Evolutionary conservation across 2,888 invertebrate species (phyloP), one percentile per base, ranked within the genome.

Genomic region (Empis stercorea): DNA sequence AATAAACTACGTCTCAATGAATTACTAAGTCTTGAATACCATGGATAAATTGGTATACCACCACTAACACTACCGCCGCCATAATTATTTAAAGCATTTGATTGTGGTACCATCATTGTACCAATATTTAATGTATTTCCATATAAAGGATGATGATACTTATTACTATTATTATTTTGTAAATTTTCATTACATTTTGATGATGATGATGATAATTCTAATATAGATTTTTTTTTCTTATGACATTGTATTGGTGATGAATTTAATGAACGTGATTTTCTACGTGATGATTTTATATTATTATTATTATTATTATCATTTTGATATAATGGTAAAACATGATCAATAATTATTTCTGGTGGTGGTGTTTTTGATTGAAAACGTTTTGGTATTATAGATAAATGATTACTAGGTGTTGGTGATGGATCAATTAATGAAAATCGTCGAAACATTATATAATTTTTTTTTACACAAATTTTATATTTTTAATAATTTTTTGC

Each of bases 361-460:
- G 50, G 47, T 16, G 52, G 49, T 15, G 45, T 49, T 23, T 46
- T 49, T 38, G 49, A 48, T 32, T 52, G 51, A 15, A 47, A 44
- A 40, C 49, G 49, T 54, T 57, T 55, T 32, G 65, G 58, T 49
- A 61, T 51, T 30, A 65, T 56, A 14, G 66, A 63, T 23, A 64
- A 48, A 47, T 58, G 64, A 39, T 60, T 57, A 6, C 63, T 46
- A 6, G 51, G 47, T 10, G 55, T 52, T 36, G 53, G 52, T 40
- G 65, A 56, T 44, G 66, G 54, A 56, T 69, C 68, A 46, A 66
- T 60, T 27, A 65, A 57, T 37, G 69, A 69, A 57, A 63, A 65
- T 36, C 69, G 68, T 46, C 67, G 66, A 56, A 65, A 64, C 65
- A 65, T 65, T 51, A 51, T 48, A 13, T 32, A 41, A 39, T 36